A percentile compares a stretch with the other conserved stretches of the same genome.
These are phyloP conservation scores for Ichneumoninae sp. DNA, from an alignment of 2,888 invertebrate species.

Conservation along the genomic window DNA sequence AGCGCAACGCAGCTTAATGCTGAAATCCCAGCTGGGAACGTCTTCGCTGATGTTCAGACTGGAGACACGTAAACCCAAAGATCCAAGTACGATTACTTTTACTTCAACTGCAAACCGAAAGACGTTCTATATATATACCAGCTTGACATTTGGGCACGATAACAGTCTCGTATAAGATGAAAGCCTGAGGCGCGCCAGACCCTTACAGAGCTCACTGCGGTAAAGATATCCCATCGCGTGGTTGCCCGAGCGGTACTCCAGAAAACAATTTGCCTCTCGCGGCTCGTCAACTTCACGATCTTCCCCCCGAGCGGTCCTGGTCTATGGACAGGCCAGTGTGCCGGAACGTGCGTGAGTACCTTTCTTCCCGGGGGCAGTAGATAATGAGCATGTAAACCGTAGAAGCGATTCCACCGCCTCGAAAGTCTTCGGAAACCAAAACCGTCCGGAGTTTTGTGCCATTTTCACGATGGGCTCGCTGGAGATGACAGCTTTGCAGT, in stretches of 20 bases:
- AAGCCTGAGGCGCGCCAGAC: neutral
- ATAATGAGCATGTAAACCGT: slow-evolving; percentile 54
- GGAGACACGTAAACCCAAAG: no score
- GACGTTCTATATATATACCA: neutral
- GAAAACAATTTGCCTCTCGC: slow-evolving; percentile 58
- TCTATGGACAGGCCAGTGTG: slow-evolving; percentile 3
- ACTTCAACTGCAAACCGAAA: neutral
- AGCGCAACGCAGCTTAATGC: no score
- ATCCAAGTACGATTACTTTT: no score
- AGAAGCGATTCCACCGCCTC: neutral
- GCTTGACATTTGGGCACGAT: neutral
- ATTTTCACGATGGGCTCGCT: neutral
- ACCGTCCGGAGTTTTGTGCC: neutral
- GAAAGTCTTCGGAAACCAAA: neutral
- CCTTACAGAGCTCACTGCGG: neutral
- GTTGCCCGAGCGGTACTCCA: slow-evolving; percentile 37
- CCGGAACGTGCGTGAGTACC: slow-evolving; percentile 60
- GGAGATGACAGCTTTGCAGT: no score
- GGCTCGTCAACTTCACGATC: slow-evolving; percentile 47
- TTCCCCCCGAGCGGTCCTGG: slow-evolving; percentile 32
- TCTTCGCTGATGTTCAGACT: no score
- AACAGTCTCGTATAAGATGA: neutral
- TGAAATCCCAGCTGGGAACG: no score
- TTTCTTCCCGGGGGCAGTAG: slow-evolving; percentile 39
- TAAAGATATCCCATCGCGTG: slow-evolving; percentile 24